Evolutionary conservation across 2,113 vertebrate species (phyloP).

Genomic region (Ammodytes dubius): DNA sequence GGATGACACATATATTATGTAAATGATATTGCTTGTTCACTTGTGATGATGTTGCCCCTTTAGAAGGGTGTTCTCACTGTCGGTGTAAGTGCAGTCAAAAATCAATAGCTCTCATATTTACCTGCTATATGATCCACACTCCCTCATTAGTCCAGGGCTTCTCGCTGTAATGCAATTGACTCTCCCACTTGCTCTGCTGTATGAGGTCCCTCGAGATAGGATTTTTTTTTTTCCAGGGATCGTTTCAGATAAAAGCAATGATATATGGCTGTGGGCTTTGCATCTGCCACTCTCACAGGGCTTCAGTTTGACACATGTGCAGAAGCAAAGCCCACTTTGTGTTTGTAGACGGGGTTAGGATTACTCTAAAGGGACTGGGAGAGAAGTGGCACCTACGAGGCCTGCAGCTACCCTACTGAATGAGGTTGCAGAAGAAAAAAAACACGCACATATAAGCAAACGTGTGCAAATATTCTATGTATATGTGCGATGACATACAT

Average conservation of each 20-base stretch:
- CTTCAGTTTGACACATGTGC: constrained; percentile 6
- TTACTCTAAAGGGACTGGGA: background rate
- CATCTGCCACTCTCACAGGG: constrained; percentile 8
- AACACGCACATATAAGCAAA: constrained; percentile 39
- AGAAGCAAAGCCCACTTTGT: constrained; percentile 1
- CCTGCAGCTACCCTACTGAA: background rate
- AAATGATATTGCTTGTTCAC: constrained; percentile 37
- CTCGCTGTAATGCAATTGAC: constrained; percentile 60
- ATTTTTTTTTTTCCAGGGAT: constrained; percentile 13
- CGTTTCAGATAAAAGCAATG: constrained; percentile 53
- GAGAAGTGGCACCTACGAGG: background rate
- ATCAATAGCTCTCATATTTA: constrained; percentile 73
- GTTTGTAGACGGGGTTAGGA: constrained; percentile 4
- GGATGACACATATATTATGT: constrained; percentile 41
- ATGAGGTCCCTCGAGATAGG: constrained; percentile 16
- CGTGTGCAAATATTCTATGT: constrained; percentile 43
- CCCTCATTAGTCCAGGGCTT: constrained; percentile 26
- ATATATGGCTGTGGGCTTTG: constrained; percentile 28
- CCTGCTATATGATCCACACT: constrained; percentile 59
- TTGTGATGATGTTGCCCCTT: constrained; percentile 17
- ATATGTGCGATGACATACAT: constrained; percentile 40
- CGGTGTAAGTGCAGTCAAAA: constrained; percentile 57
- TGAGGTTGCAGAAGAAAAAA: background rate
- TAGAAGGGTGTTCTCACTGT: constrained; percentile 31
- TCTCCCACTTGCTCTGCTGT: constrained; percentile 50